Evolutionary conservation across 2,797 vertebrate genomes (phyloP).

Genomic region (Decapterus maruadsi): DNA sequence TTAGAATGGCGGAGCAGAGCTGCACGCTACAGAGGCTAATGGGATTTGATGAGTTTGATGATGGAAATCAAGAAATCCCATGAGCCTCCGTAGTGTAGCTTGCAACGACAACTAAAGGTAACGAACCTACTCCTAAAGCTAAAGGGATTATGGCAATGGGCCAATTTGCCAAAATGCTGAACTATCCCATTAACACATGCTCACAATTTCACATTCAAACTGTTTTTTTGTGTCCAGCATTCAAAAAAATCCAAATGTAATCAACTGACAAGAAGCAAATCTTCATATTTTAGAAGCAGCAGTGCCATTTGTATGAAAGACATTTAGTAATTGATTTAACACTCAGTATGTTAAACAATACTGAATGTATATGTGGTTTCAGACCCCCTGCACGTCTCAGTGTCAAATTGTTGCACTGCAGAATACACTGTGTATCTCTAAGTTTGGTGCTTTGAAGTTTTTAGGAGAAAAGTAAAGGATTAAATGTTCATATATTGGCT

Average conservation of each 20-base stretch:
- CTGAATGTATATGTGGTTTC: not conserved
- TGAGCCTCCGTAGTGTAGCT: too few relatives aligned
- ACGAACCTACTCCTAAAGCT: too few relatives aligned
- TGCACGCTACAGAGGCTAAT: too few relatives aligned
- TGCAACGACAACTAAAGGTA: too few relatives aligned
- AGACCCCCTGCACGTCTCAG: too few relatives aligned
- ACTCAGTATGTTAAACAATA: not conserved
- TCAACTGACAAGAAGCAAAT: not conserved
- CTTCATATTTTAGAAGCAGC: not conserved
- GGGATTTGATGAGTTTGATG: too few relatives aligned
- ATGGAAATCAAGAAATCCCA: too few relatives aligned
- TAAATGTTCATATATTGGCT: not conserved
- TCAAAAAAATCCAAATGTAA: not conserved
- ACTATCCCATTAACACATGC: too few relatives aligned
- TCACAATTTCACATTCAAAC: not conserved
- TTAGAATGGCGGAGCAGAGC: too few relatives aligned
- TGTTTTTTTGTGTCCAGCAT: not conserved
- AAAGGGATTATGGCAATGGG: too few relatives aligned
- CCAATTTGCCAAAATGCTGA: too few relatives aligned
- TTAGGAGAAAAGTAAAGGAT: not conserved
- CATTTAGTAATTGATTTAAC: not conserved
- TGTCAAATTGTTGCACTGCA: too few relatives aligned
- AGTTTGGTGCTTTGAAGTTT: not conserved
- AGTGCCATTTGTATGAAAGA: not conserved
- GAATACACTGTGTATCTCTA: not conserved